Evolutionary conservation across 1,140 invertebrate genomes (phyloP).

Genomic region (Drosophila melanogaster): DNA sequence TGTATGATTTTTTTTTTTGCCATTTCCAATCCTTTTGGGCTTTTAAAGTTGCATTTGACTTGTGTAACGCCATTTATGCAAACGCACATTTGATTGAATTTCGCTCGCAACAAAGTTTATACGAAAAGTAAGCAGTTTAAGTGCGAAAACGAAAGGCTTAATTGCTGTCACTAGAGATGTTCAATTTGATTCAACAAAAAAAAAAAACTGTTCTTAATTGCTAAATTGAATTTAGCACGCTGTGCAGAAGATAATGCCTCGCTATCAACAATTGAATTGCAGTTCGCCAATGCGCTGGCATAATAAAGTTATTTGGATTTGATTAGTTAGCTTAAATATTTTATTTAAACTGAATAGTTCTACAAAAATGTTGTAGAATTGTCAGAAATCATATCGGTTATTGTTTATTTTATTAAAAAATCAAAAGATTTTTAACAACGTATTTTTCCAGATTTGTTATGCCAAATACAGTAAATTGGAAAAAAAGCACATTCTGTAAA

Average conservation of each 20-base stretch:
- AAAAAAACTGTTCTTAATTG: conserved; percentile 18
- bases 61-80: conserved; percentile 18
- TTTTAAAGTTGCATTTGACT: conserved; percentile 21
- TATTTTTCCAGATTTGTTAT: no score
- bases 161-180: background rate
- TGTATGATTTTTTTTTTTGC: conserved; percentile 19
- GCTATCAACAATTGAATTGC: conserved; percentile 4
- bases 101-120: background rate
- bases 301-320: background rate
- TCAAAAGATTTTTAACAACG: no score
- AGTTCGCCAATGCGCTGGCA: conserved; percentile 9
- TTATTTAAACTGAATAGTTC: no score
- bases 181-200: background rate
- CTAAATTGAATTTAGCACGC: conserved; percentile 22
- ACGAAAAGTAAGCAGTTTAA: background rate
- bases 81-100: conserved; percentile 41
- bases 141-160: conserved; percentile 5
- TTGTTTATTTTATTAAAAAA: no score
- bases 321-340: no score
- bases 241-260: background rate
- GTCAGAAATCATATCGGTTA: no score
- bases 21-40: conserved; percentile 10
- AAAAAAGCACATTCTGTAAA: background rate
- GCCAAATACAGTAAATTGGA: no score
- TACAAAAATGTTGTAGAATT: no score